A percentile compares a stretch with the other conserved stretches of the same genome.
Conservation (phyloP, 2,113 vertebrate species). For the Cinclus cinclus region DNA sequence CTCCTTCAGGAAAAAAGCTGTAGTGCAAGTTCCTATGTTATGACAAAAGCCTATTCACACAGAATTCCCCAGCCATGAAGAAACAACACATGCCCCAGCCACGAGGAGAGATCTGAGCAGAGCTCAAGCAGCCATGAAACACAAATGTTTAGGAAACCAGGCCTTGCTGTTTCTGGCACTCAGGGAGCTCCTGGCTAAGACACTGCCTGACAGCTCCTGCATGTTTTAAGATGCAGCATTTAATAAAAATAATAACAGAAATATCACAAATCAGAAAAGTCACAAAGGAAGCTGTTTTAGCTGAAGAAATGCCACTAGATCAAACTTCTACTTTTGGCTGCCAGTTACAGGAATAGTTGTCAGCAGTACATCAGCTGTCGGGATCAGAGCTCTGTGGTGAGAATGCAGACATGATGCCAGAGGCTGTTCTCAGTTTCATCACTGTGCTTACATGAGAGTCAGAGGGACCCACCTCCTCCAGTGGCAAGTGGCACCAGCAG, state of each 20-base stretch:
- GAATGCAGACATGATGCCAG: slow-evolving; percentile 34
- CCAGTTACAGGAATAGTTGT: slow-evolving; percentile 62
- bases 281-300: slow-evolving; percentile 21
- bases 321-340: slow-evolving; percentile 50
- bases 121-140: background rate
- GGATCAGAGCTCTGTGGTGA: slow-evolving; percentile 34
- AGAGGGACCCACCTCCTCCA: background rate
- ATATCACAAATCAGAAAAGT: background rate
- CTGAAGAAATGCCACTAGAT: slow-evolving; percentile 2
- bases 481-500: background rate
- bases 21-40: slow-evolving; percentile 41
- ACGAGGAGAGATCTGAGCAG: background rate
- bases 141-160: background rate
- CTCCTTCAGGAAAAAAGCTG: slow-evolving; percentile 13
- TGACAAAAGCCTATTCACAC: slow-evolving; percentile 47
- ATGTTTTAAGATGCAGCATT: background rate
- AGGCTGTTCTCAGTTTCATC: slow-evolving; percentile 34
- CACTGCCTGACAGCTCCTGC: background rate
- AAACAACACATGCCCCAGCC: slow-evolving; percentile 17
- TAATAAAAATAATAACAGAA: slow-evolving; percentile 47
- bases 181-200: background rate
- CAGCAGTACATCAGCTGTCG: slow-evolving; percentile 57
- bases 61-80: slow-evolving; percentile 61
- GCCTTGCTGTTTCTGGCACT: background rate
- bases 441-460: background rate